Evolutionary conservation across 1,140 invertebrate genomes (phyloP).

Genomic region (Campoletis sonorensis): DNA sequence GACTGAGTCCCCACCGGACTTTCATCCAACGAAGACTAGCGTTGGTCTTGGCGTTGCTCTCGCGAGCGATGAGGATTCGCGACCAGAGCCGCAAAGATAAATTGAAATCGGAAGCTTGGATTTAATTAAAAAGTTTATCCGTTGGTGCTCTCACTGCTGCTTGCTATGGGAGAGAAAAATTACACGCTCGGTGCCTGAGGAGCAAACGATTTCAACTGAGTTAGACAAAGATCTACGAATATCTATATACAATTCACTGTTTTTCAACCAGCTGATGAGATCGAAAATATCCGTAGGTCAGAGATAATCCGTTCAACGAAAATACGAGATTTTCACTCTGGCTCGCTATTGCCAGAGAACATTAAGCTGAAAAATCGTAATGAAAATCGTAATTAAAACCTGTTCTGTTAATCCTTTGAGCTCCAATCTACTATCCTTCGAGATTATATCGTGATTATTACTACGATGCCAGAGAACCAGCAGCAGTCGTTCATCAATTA

Average conservation of each 20-base stretch:
- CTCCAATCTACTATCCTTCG: no score
- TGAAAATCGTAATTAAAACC: constrained; percentile 27
- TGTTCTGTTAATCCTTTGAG: background rate
- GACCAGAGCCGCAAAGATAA: constrained; percentile 63
- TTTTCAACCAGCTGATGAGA: constrained; percentile 26
- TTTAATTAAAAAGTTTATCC: constrained; percentile 73
- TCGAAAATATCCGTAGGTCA: constrained; percentile 41
- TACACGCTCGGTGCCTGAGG: constrained; percentile 31
- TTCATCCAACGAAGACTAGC: constrained; percentile 21
- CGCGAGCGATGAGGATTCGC: constrained; percentile 56
- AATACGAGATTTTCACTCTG: background rate
- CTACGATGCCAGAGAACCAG: no score
- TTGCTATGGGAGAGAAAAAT: constrained; percentile 56
- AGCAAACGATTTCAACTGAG: background rate
- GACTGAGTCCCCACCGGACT: constrained; percentile 49
- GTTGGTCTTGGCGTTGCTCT: background rate
- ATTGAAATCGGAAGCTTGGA: constrained; percentile 69
- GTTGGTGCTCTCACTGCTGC: constrained; percentile 29
- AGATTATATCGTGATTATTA: no score
- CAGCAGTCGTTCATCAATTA: no score
- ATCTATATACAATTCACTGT: background rate
- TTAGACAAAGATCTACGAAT: no score
- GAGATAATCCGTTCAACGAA: constrained; percentile 7
- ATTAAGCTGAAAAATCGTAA: no score
- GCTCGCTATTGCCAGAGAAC: no score